These are phyloP conservation scores for Orthosia gracilis DNA, from an alignment of 2,888 invertebrate genomes.

Conservation along the genomic window DNA sequence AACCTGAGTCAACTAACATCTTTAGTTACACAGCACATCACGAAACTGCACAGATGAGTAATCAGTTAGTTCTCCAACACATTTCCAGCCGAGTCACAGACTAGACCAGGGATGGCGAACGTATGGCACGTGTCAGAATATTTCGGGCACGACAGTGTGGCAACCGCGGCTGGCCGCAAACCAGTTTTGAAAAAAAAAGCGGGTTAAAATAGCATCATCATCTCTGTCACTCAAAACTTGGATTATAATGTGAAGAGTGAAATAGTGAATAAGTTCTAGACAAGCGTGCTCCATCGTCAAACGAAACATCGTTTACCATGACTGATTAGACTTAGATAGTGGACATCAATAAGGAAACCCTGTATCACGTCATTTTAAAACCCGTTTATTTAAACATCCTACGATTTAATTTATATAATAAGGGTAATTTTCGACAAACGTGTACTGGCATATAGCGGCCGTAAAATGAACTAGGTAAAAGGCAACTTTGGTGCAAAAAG, in stretches of 20 bases:
- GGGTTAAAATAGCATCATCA: not conserved
- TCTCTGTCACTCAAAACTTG: not conserved
- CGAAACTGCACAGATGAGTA: slow-evolving; percentile 44
- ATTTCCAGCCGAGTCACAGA: slow-evolving; percentile 51
- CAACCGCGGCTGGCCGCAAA: no score
- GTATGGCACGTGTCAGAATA: not conserved
- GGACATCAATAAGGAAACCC: no score
- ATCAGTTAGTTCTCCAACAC: slow-evolving; percentile 34
- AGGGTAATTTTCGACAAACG: no score
- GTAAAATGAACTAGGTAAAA: not conserved
- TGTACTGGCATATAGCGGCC: no score
- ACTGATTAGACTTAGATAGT: no score
- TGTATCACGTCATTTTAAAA: no score
- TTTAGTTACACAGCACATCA: slow-evolving; percentile 26
- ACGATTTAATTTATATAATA: no score
- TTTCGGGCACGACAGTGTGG: not conserved
- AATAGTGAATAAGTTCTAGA: no score
- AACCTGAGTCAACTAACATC: slow-evolving; percentile 36
- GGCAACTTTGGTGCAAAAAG: not conserved
- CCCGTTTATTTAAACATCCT: no score
- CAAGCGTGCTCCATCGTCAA: no score
- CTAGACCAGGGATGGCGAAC: slow-evolving; percentile 26
- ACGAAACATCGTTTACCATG: no score
- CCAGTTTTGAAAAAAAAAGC: not conserved
- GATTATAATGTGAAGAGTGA: no score